A percentile compares a stretch with the other conserved stretches of the same genome.
phyloP scores from a whole-genome alignment of 2,888 invertebrate species.

The Hydrotaea cyrtoneurina region DNA sequence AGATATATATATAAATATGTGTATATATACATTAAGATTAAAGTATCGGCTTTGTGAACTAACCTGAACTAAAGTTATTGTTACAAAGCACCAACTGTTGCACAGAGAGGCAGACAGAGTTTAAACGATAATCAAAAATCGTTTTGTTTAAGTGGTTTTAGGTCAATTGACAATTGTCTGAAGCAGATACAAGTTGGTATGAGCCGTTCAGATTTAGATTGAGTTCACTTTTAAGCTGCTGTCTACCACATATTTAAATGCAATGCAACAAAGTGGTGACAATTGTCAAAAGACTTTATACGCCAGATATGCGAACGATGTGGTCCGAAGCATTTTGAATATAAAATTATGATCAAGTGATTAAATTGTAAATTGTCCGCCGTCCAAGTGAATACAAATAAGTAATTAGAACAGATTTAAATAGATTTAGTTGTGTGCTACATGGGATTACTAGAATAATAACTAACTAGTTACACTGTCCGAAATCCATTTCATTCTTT shows the following conservation, averaged over 20 bases:
- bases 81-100: background rate
- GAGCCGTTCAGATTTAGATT: background rate
- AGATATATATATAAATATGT: no score
- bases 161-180: conserved; percentile 45
- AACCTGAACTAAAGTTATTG: background rate
- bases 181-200: background rate
- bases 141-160: conserved; percentile 20
- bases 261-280: conserved; percentile 10
- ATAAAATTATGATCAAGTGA: background rate
- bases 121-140: conserved; percentile 19
- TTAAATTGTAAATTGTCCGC: background rate
- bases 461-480: no score
- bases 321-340: no score
- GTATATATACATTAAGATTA: conserved; percentile 8
- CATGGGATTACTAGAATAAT: no score
- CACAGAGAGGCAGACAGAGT: background rate
- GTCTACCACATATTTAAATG: no score
- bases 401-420: no score
- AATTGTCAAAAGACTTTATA: background rate
- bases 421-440: no score
- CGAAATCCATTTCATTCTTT: background rate
- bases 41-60: conserved; percentile 16
- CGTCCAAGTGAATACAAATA: no score
- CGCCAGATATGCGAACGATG: background rate
- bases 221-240: background rate